Evolutionary conservation across 2,113 vertebrate genomes (phyloP).

Genomic region (Scortum barcoo): DNA sequence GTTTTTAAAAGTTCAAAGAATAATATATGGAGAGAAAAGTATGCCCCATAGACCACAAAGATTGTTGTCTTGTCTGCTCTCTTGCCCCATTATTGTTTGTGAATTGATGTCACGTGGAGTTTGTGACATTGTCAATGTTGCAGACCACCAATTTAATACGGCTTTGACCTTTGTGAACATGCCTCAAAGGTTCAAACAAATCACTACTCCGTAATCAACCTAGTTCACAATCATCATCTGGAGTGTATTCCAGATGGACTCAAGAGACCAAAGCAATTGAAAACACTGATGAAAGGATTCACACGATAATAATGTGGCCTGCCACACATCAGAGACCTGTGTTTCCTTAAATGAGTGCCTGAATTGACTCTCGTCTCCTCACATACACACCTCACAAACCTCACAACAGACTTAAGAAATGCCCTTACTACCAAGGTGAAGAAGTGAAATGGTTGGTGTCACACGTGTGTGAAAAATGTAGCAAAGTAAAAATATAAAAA

Average conservation of each 20-base stretch:
- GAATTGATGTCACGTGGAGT: background rate
- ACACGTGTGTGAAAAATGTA: background rate
- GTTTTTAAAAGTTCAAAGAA: background rate
- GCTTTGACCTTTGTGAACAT: constrained; percentile 32
- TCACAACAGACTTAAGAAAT: background rate
- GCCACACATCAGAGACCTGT: background rate
- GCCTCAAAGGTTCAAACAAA: constrained; percentile 3
- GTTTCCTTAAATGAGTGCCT: background rate
- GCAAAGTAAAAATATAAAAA: background rate
- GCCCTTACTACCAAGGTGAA: background rate
- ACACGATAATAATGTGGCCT: background rate
- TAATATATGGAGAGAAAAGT: background rate
- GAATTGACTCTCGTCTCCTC: background rate
- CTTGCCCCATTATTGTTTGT: background rate
- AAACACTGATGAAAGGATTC: constrained; percentile 26
- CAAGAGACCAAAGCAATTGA: constrained; percentile 26
- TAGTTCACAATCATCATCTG: constrained; percentile 6
- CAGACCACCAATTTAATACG: background rate
- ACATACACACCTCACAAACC: background rate
- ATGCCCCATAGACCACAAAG: background rate
- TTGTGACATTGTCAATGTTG: background rate
- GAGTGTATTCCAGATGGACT: background rate
- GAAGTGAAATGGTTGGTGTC: background rate
- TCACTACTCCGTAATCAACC: constrained; percentile 8
- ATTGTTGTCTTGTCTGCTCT: background rate